These are phyloP conservation scores for Ailuropoda melanoleuca DNA, from an alignment of 2,113 vertebrate species.

Conservation along the genomic window DNA sequence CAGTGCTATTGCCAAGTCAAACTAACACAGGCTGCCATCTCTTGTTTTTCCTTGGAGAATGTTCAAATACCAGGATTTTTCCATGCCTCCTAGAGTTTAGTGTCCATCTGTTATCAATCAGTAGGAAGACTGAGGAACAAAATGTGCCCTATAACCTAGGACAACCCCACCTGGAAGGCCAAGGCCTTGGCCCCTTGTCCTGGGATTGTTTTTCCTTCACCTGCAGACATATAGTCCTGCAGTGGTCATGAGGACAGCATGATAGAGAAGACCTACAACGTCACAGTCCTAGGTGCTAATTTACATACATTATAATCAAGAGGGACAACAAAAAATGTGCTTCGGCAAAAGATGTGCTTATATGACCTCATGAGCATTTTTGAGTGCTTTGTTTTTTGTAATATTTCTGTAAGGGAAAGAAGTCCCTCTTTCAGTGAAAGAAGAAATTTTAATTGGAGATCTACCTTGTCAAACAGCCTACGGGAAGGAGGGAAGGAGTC, in stretches of 20 bases:
- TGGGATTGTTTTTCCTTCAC: not conserved
- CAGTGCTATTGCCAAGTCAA: not conserved
- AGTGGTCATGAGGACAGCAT: not conserved
- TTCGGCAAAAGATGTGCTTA: not conserved
- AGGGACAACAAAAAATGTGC: not conserved
- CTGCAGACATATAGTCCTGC: not conserved
- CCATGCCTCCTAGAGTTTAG: not conserved
- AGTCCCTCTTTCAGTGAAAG: not conserved
- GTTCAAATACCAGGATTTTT: constrained; percentile 1
- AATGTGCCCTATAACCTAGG: not conserved
- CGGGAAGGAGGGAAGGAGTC: not conserved
- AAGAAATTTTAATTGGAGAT: not conserved
- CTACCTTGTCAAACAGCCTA: not conserved
- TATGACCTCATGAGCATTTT: not conserved
- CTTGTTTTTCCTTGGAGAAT: constrained; percentile 1
- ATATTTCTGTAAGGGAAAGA: not conserved
- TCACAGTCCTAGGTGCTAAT: not conserved
- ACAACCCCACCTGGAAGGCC: not conserved
- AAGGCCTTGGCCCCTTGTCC: not conserved
- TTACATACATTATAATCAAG: not conserved
- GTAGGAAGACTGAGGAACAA: not conserved
- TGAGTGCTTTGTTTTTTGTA: not conserved
- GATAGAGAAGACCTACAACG: not conserved
- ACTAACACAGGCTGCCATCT: not conserved
- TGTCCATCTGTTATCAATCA: constrained; percentile 40